Evolutionary conservation across 2,888 invertebrate species (phyloP).

Genomic region (Epistrophe eligans): DNA sequence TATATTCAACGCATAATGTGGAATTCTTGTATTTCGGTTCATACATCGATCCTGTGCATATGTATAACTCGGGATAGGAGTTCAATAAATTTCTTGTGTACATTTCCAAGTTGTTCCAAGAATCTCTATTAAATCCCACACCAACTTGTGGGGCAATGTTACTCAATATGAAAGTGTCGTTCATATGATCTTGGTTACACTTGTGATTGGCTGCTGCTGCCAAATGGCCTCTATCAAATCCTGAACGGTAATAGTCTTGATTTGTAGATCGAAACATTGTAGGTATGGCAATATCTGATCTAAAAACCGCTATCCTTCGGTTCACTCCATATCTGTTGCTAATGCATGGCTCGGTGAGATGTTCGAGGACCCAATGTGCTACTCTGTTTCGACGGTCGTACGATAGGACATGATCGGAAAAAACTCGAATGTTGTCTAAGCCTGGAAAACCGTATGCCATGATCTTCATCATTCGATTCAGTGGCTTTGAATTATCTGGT

Average conservation of each 20-base stretch:
- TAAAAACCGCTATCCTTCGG: conserved; percentile 91
- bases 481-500: background rate
- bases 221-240: conserved; percentile 97
- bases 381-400: conserved; percentile 94
- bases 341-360: conserved; percentile 90
- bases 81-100: conserved; percentile 90
- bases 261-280: conserved; percentile 92
- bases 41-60: conserved; percentile 95
- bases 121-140: conserved; percentile 93
- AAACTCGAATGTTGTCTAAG: conserved; percentile 92
- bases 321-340: conserved; percentile 87
- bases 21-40: conserved; percentile 92
- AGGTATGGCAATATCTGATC: conserved; percentile 92
- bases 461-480: conserved; percentile 87
- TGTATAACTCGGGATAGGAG: conserved; percentile 91
- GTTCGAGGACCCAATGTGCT: conserved; percentile 98
- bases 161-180: conserved; percentile 95
- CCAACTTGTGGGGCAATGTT: conserved; percentile 99
- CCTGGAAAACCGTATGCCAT: conserved; percentile 97
- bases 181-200: conserved; percentile 89
- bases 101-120: conserved; percentile 94
- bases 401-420: conserved; percentile 95
- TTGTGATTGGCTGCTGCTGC: conserved; percentile 98
- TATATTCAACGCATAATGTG: conserved; percentile 93
- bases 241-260: conserved; percentile 93